These are phyloP conservation scores for Drosophila percnosoma DNA, from an alignment of 2,888 invertebrate species.

Conservation along the genomic window DNA sequence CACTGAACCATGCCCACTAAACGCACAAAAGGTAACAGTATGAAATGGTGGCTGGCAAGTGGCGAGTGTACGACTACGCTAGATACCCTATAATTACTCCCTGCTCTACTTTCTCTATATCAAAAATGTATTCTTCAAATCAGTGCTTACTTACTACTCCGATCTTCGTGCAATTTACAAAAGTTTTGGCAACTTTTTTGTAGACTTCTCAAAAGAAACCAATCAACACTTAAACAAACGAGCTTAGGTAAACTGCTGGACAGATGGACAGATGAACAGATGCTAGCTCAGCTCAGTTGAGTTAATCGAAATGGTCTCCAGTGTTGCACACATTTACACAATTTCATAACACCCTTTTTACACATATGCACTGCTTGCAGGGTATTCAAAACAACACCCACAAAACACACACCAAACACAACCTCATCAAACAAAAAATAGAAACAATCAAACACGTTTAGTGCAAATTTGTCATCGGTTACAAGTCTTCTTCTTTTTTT, in stretches of 20 bases:
- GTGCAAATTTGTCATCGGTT: slow-evolving; percentile 72
- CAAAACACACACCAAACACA: slow-evolving; percentile 20
- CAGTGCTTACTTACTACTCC: too few species aligned
- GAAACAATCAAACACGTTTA: slow-evolving; percentile 74
- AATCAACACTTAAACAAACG: not conserved
- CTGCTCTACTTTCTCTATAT: not conserved
- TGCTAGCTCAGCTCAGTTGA: not conserved
- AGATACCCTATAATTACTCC: not conserved
- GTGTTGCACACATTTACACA: not conserved
- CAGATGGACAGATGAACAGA: not conserved
- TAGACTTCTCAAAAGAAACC: not conserved
- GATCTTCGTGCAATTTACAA: not conserved
- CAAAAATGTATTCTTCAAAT: not conserved
- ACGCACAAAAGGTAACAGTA: not conserved
- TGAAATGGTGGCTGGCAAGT: not conserved
- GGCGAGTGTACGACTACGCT: not conserved
- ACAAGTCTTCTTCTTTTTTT: slow-evolving; percentile 4
- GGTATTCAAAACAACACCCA: slow-evolving; percentile 46
- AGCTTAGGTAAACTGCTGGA: too few species aligned
- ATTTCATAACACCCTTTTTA: not conserved
- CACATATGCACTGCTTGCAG: not conserved
- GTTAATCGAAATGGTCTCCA: not conserved
- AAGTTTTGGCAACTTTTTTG: not conserved
- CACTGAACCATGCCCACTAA: slow-evolving; percentile 1
- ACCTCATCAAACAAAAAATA: slow-evolving; percentile 13